Conservation (phyloP, 1,140 invertebrate species). For the Caerostris extrusa region DNA sequence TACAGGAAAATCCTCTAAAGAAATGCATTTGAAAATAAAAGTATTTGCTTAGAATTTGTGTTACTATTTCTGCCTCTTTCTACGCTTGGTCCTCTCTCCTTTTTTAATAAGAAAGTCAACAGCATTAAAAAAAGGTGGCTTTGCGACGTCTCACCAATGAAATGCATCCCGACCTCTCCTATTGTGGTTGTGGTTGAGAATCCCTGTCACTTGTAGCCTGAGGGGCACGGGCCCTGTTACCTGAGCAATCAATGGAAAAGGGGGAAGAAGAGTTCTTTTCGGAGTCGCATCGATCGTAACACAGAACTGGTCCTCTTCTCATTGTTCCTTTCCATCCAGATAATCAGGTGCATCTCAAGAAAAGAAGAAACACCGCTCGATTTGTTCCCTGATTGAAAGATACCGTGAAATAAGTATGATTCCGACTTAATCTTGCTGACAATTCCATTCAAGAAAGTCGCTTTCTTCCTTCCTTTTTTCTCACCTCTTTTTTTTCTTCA, state of each 20-base stretch:
- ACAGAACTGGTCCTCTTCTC: slow-evolving; percentile 10
- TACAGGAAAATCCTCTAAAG: background rate
- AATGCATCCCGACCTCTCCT: background rate
- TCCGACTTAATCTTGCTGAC: slow-evolving; percentile 22
- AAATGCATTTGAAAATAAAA: slow-evolving; percentile 4
- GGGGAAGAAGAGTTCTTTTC: slow-evolving; percentile 29
- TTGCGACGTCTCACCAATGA: slow-evolving; percentile 24
- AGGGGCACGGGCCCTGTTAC: slow-evolving; percentile 42
- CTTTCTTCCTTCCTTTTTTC: background rate
- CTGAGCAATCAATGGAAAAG: slow-evolving; percentile 59
- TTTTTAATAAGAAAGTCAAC: slow-evolving; percentile 26
- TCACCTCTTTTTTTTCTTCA: background rate
- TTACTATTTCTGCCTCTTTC: slow-evolving; percentile 17
- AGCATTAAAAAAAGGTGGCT: background rate
- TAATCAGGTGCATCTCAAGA: slow-evolving; percentile 55
- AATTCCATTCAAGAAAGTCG: slow-evolving; percentile 39
- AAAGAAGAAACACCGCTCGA: slow-evolving; percentile 32
- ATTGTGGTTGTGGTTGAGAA: slow-evolving; percentile 46
- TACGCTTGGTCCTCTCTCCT: background rate
- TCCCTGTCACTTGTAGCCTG: slow-evolving; percentile 31
- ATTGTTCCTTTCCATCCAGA: slow-evolving; percentile 30
- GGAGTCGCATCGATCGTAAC: slow-evolving; percentile 31
- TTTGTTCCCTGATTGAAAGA: slow-evolving; percentile 54
- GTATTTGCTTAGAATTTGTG: slow-evolving; percentile 24
- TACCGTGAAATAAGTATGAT: slow-evolving; percentile 60